Percentiles rank a stretch among this genome's conserved stretches.
phyloP scores from a whole-genome alignment of 2,797 vertebrate species.

The Rhabdomys pumilio region DNA sequence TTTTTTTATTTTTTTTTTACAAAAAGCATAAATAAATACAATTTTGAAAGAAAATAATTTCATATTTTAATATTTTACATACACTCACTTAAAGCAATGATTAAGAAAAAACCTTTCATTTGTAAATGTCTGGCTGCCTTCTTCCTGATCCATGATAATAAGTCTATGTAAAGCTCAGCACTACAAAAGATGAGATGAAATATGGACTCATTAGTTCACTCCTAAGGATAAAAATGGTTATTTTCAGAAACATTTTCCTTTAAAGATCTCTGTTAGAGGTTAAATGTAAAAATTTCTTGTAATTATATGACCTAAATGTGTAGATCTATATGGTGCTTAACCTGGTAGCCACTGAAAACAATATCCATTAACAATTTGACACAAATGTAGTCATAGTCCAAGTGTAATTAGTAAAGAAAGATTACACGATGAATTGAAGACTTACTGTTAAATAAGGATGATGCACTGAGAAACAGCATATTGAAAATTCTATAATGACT shows the following conservation, averaged over 20 bases:
- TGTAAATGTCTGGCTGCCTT: not conserved
- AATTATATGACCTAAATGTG: not conserved
- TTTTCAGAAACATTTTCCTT: not conserved
- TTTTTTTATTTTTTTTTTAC: not conserved
- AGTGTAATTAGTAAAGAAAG: not conserved
- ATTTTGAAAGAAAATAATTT: not conserved
- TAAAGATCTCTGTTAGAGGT: not conserved
- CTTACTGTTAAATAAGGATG: not conserved
- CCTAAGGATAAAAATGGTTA: not conserved
- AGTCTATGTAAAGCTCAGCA: not conserved
- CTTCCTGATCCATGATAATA: not conserved
- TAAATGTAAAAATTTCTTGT: not conserved
- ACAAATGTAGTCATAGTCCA: not conserved
- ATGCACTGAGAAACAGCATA: not conserved
- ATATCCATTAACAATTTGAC: not conserved
- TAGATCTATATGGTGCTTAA: not conserved
- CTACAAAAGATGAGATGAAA: not conserved
- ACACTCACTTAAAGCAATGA: constrained; percentile 29
- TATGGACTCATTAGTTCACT: not conserved
- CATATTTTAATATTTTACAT: not conserved
- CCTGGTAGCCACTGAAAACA: not conserved
- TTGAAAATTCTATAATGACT: not conserved
- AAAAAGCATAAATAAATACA: not conserved
- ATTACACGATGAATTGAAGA: not conserved
- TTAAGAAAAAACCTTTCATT: not conserved